phyloP scores from a whole-genome alignment of 2,888 invertebrate species.

The Octonoba sinensis region DNA sequence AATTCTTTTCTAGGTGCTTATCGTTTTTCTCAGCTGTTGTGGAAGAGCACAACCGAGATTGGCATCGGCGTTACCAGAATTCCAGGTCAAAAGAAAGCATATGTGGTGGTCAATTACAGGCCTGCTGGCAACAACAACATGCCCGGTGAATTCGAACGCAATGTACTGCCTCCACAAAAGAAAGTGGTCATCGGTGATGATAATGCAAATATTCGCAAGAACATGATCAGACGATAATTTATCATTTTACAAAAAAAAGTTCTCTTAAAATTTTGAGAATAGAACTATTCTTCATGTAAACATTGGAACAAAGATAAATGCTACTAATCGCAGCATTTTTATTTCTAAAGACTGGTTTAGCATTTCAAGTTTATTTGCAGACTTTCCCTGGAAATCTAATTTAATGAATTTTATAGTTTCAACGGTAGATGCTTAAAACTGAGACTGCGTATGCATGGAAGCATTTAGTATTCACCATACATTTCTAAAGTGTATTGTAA shows the following conservation, averaged over 20 bases:
- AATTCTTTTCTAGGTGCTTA: constrained; percentile 35
- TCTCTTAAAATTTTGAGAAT: neutral
- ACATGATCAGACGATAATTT: constrained; percentile 28
- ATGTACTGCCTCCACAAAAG: constrained; percentile 51
- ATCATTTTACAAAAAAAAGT: no score
- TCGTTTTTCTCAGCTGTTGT: constrained; percentile 49
- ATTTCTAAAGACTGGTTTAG: no score
- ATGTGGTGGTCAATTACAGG: constrained; percentile 57
- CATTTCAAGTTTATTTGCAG: no score
- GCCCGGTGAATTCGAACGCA: constrained; percentile 59
- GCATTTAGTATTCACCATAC: no score
- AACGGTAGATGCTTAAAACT: no score
- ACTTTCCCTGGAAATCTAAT: no score
- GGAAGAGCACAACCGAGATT: constrained; percentile 60
- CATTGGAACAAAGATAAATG: no score
- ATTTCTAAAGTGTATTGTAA: no score
- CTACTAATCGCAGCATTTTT: no score
- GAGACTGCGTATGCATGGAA: no score
- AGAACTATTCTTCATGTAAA: no score
- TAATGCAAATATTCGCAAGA: constrained; percentile 25
- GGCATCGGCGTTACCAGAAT: constrained; percentile 54
- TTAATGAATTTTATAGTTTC: no score
- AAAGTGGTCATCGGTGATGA: constrained; percentile 9
- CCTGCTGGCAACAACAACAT: constrained; percentile 61
- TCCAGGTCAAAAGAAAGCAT: constrained; percentile 48